phyloP scores from a whole-genome alignment of 2,113 vertebrate genomes.

The Trematocara zebra region DNA sequence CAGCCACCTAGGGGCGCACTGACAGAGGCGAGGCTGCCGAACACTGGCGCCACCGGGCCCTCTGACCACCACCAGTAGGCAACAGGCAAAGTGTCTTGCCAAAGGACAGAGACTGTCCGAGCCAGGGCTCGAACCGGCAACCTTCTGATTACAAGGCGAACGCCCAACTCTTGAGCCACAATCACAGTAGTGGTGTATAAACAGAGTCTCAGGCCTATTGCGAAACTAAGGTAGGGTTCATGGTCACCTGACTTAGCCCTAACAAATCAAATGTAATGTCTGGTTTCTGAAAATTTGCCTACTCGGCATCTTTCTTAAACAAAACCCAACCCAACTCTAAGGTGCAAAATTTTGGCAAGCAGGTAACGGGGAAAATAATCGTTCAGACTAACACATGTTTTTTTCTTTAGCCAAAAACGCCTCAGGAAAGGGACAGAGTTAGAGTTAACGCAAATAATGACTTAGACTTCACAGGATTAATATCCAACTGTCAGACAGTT shows the following conservation, averaged over 20 bases:
- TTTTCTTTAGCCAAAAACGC: background rate
- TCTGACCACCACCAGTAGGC: no score
- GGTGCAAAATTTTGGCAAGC: background rate
- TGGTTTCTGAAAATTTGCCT: background rate
- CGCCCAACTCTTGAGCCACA: no score
- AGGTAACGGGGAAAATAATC: background rate
- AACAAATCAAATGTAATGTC: background rate
- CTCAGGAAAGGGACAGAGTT: background rate
- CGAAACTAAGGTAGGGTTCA: background rate
- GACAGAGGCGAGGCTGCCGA: no score
- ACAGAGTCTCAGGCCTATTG: background rate
- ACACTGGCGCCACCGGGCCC: no score
- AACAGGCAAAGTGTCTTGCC: no score
- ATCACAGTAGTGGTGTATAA: background rate
- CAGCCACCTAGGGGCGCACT: no score
- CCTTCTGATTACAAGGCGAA: no score
- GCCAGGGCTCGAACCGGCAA: no score
- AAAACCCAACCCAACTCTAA: background rate
- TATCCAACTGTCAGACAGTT: background rate
- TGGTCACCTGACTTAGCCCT: background rate
- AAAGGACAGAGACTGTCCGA: no score
- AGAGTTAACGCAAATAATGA: background rate
- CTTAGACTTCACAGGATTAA: background rate
- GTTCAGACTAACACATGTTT: background rate
- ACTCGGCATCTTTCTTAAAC: background rate